Evolutionary conservation across 2,888 invertebrate genomes (phyloP).

Genomic region (Himalopsyche anomala): DNA sequence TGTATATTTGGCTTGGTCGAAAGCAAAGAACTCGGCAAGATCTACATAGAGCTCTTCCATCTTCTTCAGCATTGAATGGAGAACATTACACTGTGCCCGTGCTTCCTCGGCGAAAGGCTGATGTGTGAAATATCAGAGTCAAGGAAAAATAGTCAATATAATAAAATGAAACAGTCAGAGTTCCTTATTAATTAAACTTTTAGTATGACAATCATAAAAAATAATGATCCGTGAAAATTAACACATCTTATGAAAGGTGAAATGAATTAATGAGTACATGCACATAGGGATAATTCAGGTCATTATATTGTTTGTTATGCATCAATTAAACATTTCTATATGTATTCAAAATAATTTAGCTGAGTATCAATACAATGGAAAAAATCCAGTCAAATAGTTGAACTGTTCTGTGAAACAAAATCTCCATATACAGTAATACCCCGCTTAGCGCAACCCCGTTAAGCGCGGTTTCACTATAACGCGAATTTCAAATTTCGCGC

Average conservation of each 20-base stretch:
- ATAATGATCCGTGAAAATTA: too few species aligned
- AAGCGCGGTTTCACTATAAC: too few species aligned
- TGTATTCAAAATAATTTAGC: too few species aligned
- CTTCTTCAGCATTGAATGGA: conserved; percentile 95
- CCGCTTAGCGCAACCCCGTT: too few species aligned
- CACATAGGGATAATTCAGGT: not conserved
- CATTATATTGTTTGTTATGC: too few species aligned
- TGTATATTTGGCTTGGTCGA: conserved; percentile 94
- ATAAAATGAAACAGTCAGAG: not conserved
- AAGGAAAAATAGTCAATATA: conserved; percentile 50
- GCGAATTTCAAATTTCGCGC: too few species aligned
- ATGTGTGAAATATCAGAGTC: conserved; percentile 35
- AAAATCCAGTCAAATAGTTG: too few species aligned
- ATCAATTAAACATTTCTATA: too few species aligned
- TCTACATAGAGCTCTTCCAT: conserved; percentile 92
- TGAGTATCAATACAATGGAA: too few species aligned
- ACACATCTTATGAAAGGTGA: too few species aligned
- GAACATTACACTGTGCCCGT: conserved; percentile 89
- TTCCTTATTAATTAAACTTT: not conserved
- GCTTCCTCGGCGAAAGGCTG: conserved; percentile 87
- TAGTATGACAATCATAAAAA: conserved; percentile 15
- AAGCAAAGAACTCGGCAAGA: conserved; percentile 92
- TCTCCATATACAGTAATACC: too few species aligned
- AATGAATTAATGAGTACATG: not conserved
- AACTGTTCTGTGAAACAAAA: too few species aligned